Conservation (phyloP, 2,888 invertebrate species). For the Ophonus ardosiacus region DNA sequence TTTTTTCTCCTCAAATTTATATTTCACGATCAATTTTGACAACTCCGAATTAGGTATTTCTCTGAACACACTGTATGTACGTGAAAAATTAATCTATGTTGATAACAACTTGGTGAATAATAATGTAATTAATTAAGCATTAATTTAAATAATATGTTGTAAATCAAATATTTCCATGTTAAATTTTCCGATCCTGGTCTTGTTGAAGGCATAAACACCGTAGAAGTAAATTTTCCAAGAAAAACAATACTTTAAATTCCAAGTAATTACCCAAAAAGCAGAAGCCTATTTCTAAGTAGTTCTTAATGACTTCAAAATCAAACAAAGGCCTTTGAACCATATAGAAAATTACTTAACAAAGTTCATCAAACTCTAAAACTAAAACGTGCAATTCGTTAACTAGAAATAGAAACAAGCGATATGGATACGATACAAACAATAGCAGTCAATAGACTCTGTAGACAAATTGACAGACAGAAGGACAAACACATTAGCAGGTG, state of each 20-base stretch:
- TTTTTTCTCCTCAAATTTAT: too few species aligned
- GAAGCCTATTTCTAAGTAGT: not conserved
- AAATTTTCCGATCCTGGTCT: too few species aligned
- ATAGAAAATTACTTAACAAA: not conserved
- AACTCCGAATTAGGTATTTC: too few species aligned
- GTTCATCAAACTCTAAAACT: conserved; percentile 58
- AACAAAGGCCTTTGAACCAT: conserved; percentile 32
- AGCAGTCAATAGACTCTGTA: conserved; percentile 56
- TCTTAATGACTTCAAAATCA: conserved; percentile 26
- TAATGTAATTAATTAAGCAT: too few species aligned
- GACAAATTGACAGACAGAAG: conserved; percentile 50
- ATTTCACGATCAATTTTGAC: too few species aligned
- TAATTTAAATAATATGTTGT: too few species aligned
- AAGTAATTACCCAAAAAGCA: conserved; percentile 9
- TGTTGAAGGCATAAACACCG: not conserved
- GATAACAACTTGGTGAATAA: too few species aligned
- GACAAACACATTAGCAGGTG: conserved; percentile 52
- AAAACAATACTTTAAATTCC: conserved; percentile 25
- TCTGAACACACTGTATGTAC: too few species aligned
- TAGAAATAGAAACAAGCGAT: conserved; percentile 29
- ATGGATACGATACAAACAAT: conserved; percentile 31
- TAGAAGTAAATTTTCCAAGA: not conserved
- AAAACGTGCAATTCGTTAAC: conserved; percentile 55
- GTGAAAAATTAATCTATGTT: too few species aligned
- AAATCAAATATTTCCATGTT: too few species aligned